Percentiles rank a stretch among this genome's conserved stretches.
Conservation (phyloP, 2,113 vertebrate species). For the Elaphurus davidianus region DNA sequence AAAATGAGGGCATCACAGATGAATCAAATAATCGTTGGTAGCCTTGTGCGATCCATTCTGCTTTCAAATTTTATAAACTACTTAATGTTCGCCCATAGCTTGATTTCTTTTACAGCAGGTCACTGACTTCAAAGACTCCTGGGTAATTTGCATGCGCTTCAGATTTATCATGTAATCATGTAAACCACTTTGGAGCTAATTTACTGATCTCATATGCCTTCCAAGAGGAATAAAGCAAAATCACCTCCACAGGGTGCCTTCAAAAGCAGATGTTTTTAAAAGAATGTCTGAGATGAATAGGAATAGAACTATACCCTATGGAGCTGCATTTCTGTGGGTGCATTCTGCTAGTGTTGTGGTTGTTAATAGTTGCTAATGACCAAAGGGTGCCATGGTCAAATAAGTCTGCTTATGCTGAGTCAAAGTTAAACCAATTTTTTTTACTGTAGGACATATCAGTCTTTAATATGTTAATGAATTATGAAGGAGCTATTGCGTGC, state of each 20-base stretch:
- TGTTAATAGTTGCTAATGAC: background rate
- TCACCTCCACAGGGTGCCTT: background rate
- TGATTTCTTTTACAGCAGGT: background rate
- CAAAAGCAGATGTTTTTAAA: background rate
- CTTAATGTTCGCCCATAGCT: background rate
- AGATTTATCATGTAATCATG: background rate
- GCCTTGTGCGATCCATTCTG: background rate
- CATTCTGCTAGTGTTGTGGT: background rate
- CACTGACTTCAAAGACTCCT: background rate
- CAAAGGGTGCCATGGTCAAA: background rate
- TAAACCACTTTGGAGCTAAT: slow-evolving; percentile 1
- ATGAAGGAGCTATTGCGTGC: background rate
- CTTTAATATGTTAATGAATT: background rate
- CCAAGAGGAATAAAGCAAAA: background rate
- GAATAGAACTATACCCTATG: background rate
- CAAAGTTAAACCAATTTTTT: background rate
- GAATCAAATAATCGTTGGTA: background rate
- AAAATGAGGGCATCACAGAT: background rate
- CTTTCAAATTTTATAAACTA: slow-evolving; percentile 3
- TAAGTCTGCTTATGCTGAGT: background rate
- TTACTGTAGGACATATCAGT: background rate
- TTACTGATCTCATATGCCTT: background rate
- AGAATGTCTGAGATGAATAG: background rate
- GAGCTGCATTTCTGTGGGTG: background rate
- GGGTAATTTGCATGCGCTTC: background rate